Percentiles rank a stretch among this genome's conserved stretches.
Conservation (phyloP, 2,888 invertebrate genomes). For the Creontiades dilutus region DNA sequence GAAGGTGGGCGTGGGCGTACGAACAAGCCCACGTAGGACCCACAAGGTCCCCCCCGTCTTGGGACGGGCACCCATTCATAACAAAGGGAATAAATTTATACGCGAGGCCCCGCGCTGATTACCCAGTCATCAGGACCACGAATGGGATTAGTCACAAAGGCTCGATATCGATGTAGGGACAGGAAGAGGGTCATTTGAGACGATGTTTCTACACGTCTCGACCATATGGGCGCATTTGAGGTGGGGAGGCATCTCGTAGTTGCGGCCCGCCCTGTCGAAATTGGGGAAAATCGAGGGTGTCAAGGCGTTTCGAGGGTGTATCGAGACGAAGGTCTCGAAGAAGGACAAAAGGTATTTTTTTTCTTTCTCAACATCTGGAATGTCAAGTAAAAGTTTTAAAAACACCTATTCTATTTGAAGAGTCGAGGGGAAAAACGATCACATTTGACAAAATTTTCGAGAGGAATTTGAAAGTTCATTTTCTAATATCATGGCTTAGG, state of each 20-base stretch:
- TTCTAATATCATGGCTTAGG: no score
- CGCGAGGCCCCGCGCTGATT: slow-evolving; percentile 62
- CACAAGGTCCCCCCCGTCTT: slow-evolving; percentile 35
- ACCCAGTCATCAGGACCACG: slow-evolving; percentile 61
- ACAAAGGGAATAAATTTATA: slow-evolving; percentile 70
- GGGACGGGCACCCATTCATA: slow-evolving; percentile 58
- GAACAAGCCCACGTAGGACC: slow-evolving; percentile 56
- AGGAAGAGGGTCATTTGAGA: slow-evolving; percentile 63
- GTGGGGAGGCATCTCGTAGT: neutral
- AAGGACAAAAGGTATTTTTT: no score
- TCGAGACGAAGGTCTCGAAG: no score
- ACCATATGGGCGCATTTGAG: slow-evolving; percentile 27
- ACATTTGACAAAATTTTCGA: no score
- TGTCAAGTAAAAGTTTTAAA: no score
- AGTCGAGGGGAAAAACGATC: no score
- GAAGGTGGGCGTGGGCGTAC: slow-evolving; percentile 29
- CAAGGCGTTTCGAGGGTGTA: neutral
- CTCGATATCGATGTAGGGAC: slow-evolving; percentile 62
- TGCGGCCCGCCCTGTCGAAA: neutral
- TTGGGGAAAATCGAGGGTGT: neutral
- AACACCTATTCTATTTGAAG: no score
- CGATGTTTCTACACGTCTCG: slow-evolving; percentile 9
- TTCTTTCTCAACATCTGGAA: no score
- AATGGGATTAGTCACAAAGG: slow-evolving; percentile 64
- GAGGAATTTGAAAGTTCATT: no score